Conservation (phyloP, 2,888 invertebrate genomes). For the Eupsilia transversa region DNA sequence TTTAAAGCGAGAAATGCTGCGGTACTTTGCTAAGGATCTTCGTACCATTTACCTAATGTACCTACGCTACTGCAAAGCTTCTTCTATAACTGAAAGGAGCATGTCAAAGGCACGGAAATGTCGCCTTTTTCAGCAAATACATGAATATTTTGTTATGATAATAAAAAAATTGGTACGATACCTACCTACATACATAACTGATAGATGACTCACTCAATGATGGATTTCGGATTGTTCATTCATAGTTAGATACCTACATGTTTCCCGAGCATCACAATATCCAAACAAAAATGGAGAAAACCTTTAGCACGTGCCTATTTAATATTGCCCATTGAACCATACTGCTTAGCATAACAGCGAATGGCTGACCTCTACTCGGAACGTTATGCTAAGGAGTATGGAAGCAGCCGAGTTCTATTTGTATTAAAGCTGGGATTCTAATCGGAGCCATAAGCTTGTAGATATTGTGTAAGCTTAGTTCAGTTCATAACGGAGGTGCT, state of each 20-base stretch:
- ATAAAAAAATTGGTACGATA: not conserved
- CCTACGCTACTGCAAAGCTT: not conserved
- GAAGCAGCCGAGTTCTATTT: slow-evolving; percentile 55
- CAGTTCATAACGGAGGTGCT: slow-evolving; percentile 4
- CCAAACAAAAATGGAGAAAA: slow-evolving; percentile 4
- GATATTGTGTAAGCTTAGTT: slow-evolving; percentile 23
- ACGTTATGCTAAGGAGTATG: slow-evolving; percentile 62
- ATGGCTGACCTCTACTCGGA: slow-evolving; percentile 54
- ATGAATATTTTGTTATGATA: not conserved
- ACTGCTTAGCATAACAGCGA: slow-evolving; percentile 58
- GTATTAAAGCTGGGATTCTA: slow-evolving; percentile 46
- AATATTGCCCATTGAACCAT: slow-evolving; percentile 48
- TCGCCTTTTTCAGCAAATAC: not conserved
- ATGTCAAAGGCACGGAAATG: not conserved
- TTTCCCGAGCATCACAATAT: not conserved
- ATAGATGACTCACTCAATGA: not conserved
- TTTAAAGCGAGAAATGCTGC: not conserved
- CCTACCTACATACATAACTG: not conserved
- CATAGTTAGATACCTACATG: not conserved
- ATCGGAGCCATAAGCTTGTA: slow-evolving; percentile 39
- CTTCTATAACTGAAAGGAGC: not conserved
- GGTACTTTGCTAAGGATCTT: not conserved
- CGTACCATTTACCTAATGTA: not conserved
- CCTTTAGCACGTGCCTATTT: not conserved
- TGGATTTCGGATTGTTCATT: not conserved